Evolutionary conservation across 2,888 invertebrate genomes (phyloP), one percentile per base, ranked within the genome.

Genomic region (Deilephila porcellus): DNA sequence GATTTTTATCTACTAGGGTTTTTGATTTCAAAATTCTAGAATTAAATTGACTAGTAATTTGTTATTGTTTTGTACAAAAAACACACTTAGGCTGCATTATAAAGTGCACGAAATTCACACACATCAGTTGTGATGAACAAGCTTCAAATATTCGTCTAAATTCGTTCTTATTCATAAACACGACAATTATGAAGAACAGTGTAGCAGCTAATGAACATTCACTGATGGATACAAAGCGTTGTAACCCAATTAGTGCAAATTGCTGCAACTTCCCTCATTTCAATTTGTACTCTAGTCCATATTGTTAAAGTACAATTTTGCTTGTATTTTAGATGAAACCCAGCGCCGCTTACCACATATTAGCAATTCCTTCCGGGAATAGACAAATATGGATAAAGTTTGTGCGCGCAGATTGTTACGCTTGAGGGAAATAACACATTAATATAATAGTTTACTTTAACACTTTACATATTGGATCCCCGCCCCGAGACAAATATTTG

Each of bases 311-410:
- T 52, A 20, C 5, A 25, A n/a, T 52, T 45, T 52, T 11, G 0
- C 25, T 67, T 67, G n/a, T 1, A 6, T 5, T 14, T 4, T 37
- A 17, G 20, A 17, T 34, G 45, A 52, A 20, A 67, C 52, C 20
- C 45, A 11, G 14, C 45, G 25, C 14, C 25, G 67, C 52, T 67
- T 25, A 52, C 25, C 52, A 14, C 52, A 67, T 25, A 67, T 67
- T 52, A 25, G 67, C 25, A 52, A 67, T 52, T 67, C 52, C 67
- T 67, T 67, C 67, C 67, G 67, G 67, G 67, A 52, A 52, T 45
- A 25, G 45, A 67, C 52, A 25, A 25, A 52, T 64, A 45, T 64
- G 67, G 52, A 45, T 52, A 52, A 67, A 67, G 67, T 67, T 67
- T 67, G 25, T 67, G 25, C 20, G 45, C n/a, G 52, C 67, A 67